phyloP scores from a whole-genome alignment of 2,797 vertebrate genomes.

The Champsocephalus gunnari region DNA sequence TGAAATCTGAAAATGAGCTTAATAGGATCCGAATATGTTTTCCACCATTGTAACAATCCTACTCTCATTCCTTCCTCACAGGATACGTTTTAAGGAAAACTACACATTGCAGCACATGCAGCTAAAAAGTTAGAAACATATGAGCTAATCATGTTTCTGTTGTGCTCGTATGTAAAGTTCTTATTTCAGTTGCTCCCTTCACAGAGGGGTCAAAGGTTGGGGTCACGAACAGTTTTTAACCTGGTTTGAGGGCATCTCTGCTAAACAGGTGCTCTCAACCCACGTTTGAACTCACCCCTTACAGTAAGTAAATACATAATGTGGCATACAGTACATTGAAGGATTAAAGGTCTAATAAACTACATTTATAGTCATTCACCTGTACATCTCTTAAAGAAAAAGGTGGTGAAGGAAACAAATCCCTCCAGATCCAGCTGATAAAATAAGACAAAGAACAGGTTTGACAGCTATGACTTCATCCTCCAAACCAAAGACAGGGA shows the following conservation, averaged over 20 bases:
- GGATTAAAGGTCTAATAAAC: conserved; percentile 25
- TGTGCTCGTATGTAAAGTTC: not conserved
- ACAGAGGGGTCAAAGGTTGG: conserved; percentile 44
- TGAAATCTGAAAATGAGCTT: no score
- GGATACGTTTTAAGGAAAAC: no score
- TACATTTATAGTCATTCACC: conserved; percentile 5
- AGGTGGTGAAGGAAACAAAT: conserved; percentile 45
- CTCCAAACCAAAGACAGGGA: conserved; percentile 27
- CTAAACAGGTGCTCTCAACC: conserved; percentile 36
- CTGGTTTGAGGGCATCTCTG: not conserved
- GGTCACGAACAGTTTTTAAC: conserved; percentile 31
- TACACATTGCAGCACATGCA: not conserved
- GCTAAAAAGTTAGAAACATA: not conserved
- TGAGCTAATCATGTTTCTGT: not conserved
- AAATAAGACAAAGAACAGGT: conserved; percentile 69
- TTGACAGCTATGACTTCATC: conserved; percentile 58
- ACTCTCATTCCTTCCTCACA: not conserved
- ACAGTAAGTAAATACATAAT: not conserved
- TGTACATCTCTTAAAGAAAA: conserved; percentile 44
- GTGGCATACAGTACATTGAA: not conserved
- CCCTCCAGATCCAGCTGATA: conserved; percentile 55
- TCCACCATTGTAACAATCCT: not conserved
- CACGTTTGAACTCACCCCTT: not conserved
- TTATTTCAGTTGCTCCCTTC: not conserved
- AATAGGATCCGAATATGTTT: not conserved